Conservation (phyloP, 2,113 vertebrate species). For the Cyanocitta stelleri region DNA sequence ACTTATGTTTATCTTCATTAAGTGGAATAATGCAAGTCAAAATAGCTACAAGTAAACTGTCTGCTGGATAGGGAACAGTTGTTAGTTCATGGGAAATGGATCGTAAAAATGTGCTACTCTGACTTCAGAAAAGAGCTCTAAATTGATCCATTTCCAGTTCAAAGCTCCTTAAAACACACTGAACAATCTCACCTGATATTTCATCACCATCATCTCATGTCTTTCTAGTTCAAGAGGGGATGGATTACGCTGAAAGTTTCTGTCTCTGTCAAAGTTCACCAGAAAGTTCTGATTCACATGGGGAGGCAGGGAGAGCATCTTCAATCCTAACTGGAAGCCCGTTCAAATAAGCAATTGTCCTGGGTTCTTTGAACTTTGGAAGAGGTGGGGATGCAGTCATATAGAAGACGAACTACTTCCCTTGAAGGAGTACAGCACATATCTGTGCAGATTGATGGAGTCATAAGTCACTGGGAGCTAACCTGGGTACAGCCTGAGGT, state of each 20-base stretch:
- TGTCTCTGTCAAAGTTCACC: neutral
- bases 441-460: conserved; percentile 47
- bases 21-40: conserved; percentile 65
- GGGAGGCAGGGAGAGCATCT: neutral
- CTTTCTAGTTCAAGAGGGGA: neutral
- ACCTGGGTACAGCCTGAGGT: conserved; percentile 37
- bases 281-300: neutral
- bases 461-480: conserved; percentile 51
- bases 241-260: neutral
- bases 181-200: conserved; percentile 39
- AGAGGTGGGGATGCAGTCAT: conserved; percentile 41
- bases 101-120: conserved; percentile 26
- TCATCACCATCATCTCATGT: neutral
- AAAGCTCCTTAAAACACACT: conserved; percentile 15
- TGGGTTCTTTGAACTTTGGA: conserved; percentile 29
- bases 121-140: conserved; percentile 36
- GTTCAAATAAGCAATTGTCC: neutral
- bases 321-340: neutral
- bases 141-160: conserved; percentile 50
- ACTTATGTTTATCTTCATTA: conserved; percentile 65
- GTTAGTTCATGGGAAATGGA: conserved; percentile 58
- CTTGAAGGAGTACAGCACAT: conserved; percentile 24
- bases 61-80: conserved; percentile 52
- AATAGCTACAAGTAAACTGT: conserved; percentile 65
- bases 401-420: conserved; percentile 57